Conservation (phyloP, 1,140 invertebrate species). For the Galleria mellonella region DNA sequence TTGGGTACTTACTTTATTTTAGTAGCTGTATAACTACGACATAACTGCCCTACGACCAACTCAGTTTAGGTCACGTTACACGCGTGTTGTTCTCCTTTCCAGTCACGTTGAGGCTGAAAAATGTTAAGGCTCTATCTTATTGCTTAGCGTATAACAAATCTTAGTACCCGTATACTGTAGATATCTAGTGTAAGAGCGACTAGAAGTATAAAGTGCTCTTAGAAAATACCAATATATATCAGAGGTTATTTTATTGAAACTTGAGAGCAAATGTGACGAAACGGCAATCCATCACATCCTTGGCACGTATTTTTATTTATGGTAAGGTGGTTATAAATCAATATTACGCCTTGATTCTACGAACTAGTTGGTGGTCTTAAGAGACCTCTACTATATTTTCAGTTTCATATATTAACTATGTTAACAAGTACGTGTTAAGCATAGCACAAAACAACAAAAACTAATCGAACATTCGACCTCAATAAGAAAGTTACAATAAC, state of each 20-base stretch:
- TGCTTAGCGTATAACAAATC: conserved; percentile 8
- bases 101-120: conserved; percentile 13
- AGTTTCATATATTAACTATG: too few species aligned
- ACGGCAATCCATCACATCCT: conserved; percentile 15
- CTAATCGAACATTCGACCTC: too few species aligned
- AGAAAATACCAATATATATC: conserved; percentile 6
- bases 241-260: conserved; percentile 16
- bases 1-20: too few species aligned
- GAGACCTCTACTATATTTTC: too few species aligned
- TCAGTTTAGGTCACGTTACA: not conserved
- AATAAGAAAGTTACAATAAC: too few species aligned
- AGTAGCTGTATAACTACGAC: not conserved
- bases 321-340: conserved; percentile 7
- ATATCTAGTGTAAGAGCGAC: not conserved
- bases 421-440: too few species aligned
- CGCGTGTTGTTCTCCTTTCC: not conserved
- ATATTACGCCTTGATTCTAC: not conserved
- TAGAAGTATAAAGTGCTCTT: not conserved
- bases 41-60: not conserved
- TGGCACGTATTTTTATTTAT: conserved; percentile 11
- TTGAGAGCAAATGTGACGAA: conserved; percentile 6
- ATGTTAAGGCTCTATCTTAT: conserved; percentile 6
- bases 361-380: too few species aligned
- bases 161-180: not conserved
- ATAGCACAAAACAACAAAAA: too few species aligned